These are phyloP conservation scores for Paralvinella palmiformis DNA, from an alignment of 1,140 invertebrate genomes.

Conservation along the genomic window DNA sequence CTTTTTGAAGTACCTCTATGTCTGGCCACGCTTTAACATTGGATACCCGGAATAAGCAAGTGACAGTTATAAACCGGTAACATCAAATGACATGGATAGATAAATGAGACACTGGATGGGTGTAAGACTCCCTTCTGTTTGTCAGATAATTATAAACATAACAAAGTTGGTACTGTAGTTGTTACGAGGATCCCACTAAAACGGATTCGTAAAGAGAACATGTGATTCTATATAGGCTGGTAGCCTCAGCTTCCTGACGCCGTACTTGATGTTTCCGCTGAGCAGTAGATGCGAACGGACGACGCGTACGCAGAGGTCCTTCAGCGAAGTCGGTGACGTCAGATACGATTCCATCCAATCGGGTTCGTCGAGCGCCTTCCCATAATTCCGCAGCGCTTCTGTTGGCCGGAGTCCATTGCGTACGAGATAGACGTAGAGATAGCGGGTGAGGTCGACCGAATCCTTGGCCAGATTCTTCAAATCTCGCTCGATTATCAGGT, in stretches of 20 bases:
- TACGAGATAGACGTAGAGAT: constrained; percentile 15
- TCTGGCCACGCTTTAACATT: no score
- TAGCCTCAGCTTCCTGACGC: not conserved
- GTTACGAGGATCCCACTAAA: no score
- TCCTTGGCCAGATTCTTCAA: constrained; percentile 8
- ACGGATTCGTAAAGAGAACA: constrained; percentile 11
- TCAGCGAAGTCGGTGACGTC: constrained; percentile 2
- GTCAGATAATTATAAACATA: no score
- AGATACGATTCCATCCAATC: constrained; percentile 14
- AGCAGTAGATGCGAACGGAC: not conserved
- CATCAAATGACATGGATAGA: no score
- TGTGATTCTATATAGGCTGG: constrained; percentile 1
- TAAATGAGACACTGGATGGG: no score
- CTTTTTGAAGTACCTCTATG: no score
- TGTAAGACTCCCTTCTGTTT: no score
- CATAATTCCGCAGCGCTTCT: not conserved
- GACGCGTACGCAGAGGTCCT: constrained; percentile 8
- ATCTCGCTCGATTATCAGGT: constrained; percentile 10
- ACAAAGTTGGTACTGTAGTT: no score
- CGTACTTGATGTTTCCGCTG: constrained; percentile 14
- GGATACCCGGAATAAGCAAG: no score
- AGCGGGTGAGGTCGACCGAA: constrained; percentile 11
- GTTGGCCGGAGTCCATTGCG: constrained; percentile 10
- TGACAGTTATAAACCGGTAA: no score
- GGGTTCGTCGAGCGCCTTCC: not conserved